Percentiles rank a stretch among this genome's conserved stretches.
These are phyloP conservation scores for Bos indicus DNA, from an alignment of 2,113 vertebrate genomes.

Conservation along the genomic window DNA sequence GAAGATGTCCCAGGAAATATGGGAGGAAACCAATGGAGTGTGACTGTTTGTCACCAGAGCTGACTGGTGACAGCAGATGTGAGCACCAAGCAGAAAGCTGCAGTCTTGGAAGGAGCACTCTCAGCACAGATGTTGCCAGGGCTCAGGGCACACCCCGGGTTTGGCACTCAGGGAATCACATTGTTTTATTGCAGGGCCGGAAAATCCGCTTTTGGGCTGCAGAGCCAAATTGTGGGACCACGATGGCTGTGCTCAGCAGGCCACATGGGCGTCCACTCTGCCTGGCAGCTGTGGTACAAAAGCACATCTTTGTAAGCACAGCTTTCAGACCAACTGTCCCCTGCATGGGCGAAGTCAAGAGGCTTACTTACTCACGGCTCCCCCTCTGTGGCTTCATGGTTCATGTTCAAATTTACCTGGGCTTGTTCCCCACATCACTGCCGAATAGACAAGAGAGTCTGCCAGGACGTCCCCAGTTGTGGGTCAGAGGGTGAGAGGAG, in stretches of 20 bases:
- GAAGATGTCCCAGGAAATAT: not conserved
- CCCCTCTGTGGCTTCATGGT: not conserved
- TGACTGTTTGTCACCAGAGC: conserved; percentile 50
- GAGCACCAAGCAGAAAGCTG: conserved; percentile 8
- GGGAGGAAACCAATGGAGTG: conserved; percentile 25
- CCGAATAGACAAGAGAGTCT: not conserved
- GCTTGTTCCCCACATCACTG: not conserved
- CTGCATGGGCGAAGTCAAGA: rapidly evolving
- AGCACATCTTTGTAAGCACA: not conserved
- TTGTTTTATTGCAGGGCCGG: not conserved
- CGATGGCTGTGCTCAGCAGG: rapidly evolving
- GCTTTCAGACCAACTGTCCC: rapidly evolving
- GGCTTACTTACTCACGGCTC: not conserved
- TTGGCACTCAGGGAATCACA: rapidly evolving
- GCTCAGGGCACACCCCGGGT: not conserved
- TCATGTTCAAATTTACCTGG: not conserved
- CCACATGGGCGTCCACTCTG: rapidly evolving
- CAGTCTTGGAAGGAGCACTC: not conserved
- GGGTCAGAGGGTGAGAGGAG: not conserved
- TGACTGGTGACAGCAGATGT: conserved; percentile 55
- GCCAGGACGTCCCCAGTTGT: not conserved
- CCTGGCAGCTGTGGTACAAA: not conserved
- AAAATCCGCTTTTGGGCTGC: not conserved
- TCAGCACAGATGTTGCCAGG: not conserved
- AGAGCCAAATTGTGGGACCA: not conserved